Percentiles rank a stretch among this genome's conserved stretches.
Conservation (phyloP, 1,140 invertebrate species). For the Globodera rostochiensis region DNA sequence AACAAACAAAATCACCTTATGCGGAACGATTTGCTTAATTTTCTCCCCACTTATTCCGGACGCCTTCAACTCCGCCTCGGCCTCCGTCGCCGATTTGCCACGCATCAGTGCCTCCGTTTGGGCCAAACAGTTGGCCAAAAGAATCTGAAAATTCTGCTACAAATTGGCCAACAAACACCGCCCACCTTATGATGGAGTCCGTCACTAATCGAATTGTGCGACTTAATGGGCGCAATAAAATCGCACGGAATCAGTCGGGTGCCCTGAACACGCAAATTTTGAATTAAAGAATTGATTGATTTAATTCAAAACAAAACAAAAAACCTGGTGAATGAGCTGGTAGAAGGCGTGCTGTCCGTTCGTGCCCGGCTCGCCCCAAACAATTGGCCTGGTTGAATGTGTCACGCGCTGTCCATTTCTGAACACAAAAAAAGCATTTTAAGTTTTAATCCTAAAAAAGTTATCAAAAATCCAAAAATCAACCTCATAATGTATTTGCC, state of each 20-base stretch:
- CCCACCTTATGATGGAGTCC: slow-evolving; percentile 75
- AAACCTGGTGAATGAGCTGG: slow-evolving; percentile 88
- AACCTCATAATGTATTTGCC: slow-evolving; percentile 78
- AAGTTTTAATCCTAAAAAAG: background rate
- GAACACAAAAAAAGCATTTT: slow-evolving; percentile 69
- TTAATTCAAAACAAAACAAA: background rate
- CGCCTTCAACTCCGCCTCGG: slow-evolving; percentile 72
- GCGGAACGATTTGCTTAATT: slow-evolving; percentile 81
- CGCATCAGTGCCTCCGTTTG: slow-evolving; percentile 97
- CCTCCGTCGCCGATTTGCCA: slow-evolving; percentile 81
- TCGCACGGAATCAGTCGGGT: slow-evolving; percentile 89
- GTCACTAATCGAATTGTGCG: slow-evolving; percentile 85
- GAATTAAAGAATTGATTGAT: background rate
- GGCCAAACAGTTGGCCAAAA: slow-evolving; percentile 94
- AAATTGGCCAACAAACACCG: background rate
- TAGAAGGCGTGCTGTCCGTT: slow-evolving; percentile 99
- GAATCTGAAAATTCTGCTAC: slow-evolving; percentile 70
- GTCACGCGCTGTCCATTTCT: slow-evolving; percentile 76
- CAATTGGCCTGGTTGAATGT: slow-evolving; percentile 86
- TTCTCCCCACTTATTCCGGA: slow-evolving; percentile 66
- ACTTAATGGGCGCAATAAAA: slow-evolving; percentile 89
- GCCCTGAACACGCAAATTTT: background rate
- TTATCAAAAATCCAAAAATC: slow-evolving; percentile 70
- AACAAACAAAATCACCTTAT: slow-evolving; percentile 73
- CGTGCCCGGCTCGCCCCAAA: slow-evolving; percentile 96